Conservation (phyloP, 2,113 vertebrate genomes). For the Ptilorrhoa leucosticta region DNA sequence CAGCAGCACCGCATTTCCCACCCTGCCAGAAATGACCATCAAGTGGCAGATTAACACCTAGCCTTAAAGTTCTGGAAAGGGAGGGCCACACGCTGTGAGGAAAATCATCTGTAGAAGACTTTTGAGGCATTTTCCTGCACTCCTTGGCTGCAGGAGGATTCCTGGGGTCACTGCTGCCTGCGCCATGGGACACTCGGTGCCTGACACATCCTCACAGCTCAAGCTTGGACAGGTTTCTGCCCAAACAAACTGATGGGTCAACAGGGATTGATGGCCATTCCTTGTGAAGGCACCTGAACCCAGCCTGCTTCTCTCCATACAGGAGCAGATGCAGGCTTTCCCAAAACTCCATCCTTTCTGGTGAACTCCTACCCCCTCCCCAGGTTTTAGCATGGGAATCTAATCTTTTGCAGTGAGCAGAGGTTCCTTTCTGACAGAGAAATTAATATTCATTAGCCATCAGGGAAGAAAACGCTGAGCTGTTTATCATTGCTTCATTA, state of each 20-base stretch:
- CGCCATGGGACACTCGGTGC: rapidly evolving
- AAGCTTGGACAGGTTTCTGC: not conserved
- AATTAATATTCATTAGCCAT: conserved; percentile 78
- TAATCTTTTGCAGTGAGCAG: not conserved
- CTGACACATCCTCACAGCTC: not conserved
- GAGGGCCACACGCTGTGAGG: not conserved
- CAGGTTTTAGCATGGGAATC: not conserved
- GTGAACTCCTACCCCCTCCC: not conserved
- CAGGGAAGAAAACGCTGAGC: conserved; percentile 60
- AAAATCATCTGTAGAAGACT: not conserved
- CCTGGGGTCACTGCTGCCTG: not conserved
- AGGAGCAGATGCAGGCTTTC: not conserved
- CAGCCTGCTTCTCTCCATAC: not conserved
- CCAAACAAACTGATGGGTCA: not conserved
- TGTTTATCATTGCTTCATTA: conserved; percentile 76
- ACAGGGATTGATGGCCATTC: not conserved
- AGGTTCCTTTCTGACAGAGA: conserved; percentile 52
- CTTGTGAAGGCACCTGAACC: not conserved
- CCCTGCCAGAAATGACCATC: not conserved
- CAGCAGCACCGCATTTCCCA: not conserved
- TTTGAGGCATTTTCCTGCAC: not conserved
- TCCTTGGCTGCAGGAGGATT: not conserved
- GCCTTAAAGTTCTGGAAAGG: not conserved
- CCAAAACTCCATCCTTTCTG: not conserved
- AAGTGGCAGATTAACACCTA: not conserved